A percentile compares a stretch with the other conserved stretches of the same genome.
These are phyloP conservation scores for Oryctolagus cuniculus DNA, from an alignment of 2,113 vertebrate species.

Conservation along the genomic window DNA sequence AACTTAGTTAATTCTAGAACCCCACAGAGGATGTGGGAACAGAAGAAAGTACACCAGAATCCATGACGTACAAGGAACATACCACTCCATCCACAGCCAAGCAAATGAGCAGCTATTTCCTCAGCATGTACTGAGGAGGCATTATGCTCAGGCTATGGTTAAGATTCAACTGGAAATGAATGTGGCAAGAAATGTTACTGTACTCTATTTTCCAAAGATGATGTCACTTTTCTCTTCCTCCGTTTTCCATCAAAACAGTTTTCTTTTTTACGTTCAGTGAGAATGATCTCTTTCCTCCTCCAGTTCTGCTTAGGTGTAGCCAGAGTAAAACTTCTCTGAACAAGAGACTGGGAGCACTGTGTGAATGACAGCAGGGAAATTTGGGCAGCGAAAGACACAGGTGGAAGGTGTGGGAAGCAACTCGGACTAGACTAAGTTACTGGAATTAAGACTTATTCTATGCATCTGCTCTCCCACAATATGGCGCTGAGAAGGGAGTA, in stretches of 20 bases:
- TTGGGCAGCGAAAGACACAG: neutral
- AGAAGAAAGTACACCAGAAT: neutral
- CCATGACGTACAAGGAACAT: rapidly evolving
- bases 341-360: neutral
- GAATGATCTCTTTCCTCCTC: neutral
- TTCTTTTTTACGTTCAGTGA: neutral
- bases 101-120: neutral
- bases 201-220: neutral
- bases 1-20: neutral
- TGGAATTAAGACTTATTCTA: too few species aligned
- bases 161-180: neutral
- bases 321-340: neutral
- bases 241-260: neutral
- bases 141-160: neutral
- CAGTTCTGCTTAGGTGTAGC: neutral
- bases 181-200: neutral
- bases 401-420: too few species aligned
- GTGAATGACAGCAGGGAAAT: neutral
- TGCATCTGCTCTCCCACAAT: too few species aligned
- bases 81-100: neutral
- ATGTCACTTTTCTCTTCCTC: neutral
- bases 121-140: neutral
- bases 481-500: too few species aligned
- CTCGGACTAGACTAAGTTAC: too few species aligned
- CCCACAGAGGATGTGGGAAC: neutral